Percentiles rank a stretch among this genome's conserved stretches.
Evolutionary conservation across 2,888 invertebrate genomes (phyloP).

Genomic region (Cryptocheilus praepositus): DNA sequence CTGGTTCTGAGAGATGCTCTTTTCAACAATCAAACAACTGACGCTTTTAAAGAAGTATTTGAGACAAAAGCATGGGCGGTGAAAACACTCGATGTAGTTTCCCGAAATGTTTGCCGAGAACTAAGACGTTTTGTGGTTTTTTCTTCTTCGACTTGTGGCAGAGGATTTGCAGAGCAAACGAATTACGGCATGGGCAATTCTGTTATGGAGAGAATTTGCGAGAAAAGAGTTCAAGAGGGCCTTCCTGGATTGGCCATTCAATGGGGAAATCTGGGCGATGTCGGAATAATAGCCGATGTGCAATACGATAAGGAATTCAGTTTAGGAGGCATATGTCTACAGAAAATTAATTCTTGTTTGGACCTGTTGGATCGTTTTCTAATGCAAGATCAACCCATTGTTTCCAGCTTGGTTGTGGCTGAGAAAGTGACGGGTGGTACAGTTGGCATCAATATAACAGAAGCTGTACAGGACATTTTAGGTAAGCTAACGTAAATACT

Average conservation of each 20-base stretch:
- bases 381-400: constrained; percentile 79
- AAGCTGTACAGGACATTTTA: constrained; percentile 81
- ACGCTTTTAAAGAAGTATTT: constrained; percentile 76
- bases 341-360: constrained; percentile 89
- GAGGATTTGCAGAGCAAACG: constrained; percentile 81
- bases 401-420: constrained; percentile 91
- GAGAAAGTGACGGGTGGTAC: constrained; percentile 83
- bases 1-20: constrained; percentile 78
- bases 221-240: constrained; percentile 66
- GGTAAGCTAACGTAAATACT: constrained; percentile 70
- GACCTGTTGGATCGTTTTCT: constrained; percentile 85
- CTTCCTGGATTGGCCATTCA: constrained; percentile 79
- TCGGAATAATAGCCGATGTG: constrained; percentile 88
- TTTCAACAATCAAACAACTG: constrained; percentile 77
- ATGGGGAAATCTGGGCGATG: constrained; percentile 82
- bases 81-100: constrained; percentile 76
- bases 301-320: constrained; percentile 82
- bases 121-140: constrained; percentile 80
- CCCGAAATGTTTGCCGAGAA: constrained; percentile 75
- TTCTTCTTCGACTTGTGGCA: constrained; percentile 80
- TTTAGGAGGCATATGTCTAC: constrained; percentile 89
- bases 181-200: constrained; percentile 80
- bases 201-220: constrained; percentile 84
- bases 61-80: constrained; percentile 80
- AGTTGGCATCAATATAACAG: constrained; percentile 81